phyloP scores from a whole-genome alignment of 2,888 invertebrate species.

The Leucoptera coffeella region DNA sequence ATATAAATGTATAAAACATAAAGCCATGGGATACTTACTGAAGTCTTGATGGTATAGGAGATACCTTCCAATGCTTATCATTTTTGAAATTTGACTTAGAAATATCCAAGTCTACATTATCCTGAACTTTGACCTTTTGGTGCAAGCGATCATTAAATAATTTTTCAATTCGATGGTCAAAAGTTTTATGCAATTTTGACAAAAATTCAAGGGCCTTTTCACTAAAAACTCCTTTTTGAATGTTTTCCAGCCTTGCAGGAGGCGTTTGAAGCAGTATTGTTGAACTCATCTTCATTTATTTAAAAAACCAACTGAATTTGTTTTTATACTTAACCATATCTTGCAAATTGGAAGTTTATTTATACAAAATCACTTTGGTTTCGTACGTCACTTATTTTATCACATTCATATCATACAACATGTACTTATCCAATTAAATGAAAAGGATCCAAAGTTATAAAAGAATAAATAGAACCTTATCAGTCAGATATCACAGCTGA shows the following conservation, averaged over 20 bases:
- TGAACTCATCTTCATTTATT: constrained; percentile 21
- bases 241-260: constrained; percentile 44
- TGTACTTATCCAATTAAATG: too few relatives aligned
- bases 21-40: constrained; percentile 18
- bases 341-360: too few relatives aligned
- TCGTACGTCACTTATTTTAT: too few relatives aligned
- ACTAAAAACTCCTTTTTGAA: constrained; percentile 49
- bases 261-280: constrained; percentile 34
- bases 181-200: constrained; percentile 36
- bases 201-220: constrained; percentile 53
- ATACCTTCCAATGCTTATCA: constrained; percentile 52
- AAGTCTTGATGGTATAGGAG: constrained; percentile 48
- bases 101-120: constrained; percentile 23
- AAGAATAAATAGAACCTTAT: too few relatives aligned
- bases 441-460: too few relatives aligned
- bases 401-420: too few relatives aligned
- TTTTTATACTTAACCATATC: too few relatives aligned
- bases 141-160: constrained; percentile 31
- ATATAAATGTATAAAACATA: background rate
- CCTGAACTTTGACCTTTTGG: constrained; percentile 20
- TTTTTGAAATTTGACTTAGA: constrained; percentile 24
- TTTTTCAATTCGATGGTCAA: constrained; percentile 38
- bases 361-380: too few relatives aligned
- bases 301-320: too few relatives aligned
- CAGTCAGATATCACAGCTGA: too few relatives aligned